A percentile compares a stretch with the other conserved stretches of the same genome.
phyloP scores from a whole-genome alignment of 2,113 vertebrate species.

The Aegithalos caudatus region DNA sequence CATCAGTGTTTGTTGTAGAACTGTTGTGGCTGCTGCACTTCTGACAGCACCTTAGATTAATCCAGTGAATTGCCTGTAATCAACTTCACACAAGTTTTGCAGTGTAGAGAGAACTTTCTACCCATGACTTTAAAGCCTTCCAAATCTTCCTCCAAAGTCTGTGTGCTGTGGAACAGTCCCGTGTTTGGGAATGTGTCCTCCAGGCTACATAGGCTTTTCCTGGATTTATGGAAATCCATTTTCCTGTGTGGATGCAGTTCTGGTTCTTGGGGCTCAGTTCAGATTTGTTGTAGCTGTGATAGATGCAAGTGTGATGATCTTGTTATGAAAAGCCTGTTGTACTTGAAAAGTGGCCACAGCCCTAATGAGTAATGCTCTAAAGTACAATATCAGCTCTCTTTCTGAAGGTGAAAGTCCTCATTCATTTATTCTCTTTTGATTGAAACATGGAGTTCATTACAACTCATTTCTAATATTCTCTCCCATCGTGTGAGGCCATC shows the following conservation, averaged over 20 bases:
- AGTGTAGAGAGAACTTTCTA: background rate
- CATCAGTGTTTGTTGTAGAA: background rate
- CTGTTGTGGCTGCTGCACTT: background rate
- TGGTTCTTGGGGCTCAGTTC: background rate
- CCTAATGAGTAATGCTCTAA: background rate
- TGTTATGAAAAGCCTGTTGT: slow-evolving; percentile 2
- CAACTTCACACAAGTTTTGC: background rate
- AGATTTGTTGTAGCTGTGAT: background rate
- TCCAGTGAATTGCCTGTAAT: background rate
- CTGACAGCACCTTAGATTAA: background rate
- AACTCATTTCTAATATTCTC: slow-evolving; percentile 23
- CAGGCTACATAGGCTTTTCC: background rate
- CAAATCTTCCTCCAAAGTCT: background rate
- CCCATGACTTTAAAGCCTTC: background rate
- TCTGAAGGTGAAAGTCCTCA: slow-evolving; percentile 19
- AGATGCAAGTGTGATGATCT: slow-evolving; percentile 22
- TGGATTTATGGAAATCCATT: background rate
- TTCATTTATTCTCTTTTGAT: slow-evolving; percentile 33
- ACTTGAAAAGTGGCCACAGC: slow-evolving; percentile 20
- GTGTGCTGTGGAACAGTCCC: background rate
- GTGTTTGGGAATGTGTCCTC: background rate
- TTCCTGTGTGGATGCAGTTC: background rate
- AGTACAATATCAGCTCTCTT: background rate
- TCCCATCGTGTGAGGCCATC: background rate
- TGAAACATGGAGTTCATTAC: slow-evolving; percentile 49